These are phyloP conservation scores for Atractosteus spatula DNA, from an alignment of 2,113 vertebrate species.

Conservation along the genomic window DNA sequence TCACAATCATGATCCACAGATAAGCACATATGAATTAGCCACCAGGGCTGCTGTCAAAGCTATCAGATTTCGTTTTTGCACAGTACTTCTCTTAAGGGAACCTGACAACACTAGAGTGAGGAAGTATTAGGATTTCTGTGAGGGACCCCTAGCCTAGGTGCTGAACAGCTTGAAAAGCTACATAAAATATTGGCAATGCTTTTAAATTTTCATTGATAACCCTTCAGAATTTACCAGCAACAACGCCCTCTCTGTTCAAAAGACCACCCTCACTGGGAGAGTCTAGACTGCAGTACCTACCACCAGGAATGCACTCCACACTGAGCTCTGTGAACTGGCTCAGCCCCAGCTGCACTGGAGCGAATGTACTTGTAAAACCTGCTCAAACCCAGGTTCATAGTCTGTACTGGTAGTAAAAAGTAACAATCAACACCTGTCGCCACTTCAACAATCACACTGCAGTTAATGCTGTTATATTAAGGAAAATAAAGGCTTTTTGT, in stretches of 20 bases:
- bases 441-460: background rate
- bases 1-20: background rate
- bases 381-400: background rate
- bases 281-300: slow-evolving; percentile 6
- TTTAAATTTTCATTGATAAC: no score
- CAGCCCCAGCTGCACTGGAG: no score
- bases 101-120: background rate
- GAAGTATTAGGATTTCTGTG: background rate
- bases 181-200: no score
- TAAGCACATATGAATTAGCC: background rate
- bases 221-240: no score
- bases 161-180: no score
- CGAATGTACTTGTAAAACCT: background rate
- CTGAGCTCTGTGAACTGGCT: no score
- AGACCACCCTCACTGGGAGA: background rate
- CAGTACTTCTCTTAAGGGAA: no score
- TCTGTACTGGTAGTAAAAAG: background rate
- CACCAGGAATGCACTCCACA: no score
- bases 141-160: no score
- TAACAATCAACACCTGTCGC: no score
- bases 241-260: background rate
- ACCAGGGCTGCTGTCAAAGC: background rate
- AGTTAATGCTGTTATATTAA: background rate
- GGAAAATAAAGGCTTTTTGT: no score
- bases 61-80: background rate